phyloP scores from a whole-genome alignment of 2,113 vertebrate species.

The Upupa epops region DNA sequence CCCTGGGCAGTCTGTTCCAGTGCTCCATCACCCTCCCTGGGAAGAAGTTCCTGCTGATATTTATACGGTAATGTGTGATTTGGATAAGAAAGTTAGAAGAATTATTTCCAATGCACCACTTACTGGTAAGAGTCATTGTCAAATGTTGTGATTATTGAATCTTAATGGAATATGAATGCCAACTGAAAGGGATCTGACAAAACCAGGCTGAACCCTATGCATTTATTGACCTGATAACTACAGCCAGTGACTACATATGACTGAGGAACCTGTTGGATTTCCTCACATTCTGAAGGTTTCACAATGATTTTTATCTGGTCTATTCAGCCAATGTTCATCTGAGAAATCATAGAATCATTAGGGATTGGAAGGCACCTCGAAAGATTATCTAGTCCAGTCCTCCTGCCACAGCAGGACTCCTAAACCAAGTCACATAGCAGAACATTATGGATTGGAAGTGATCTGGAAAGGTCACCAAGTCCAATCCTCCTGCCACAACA shows the following conservation, averaged over 20 bases:
- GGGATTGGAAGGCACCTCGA: no score
- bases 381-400: no score
- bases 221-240: slow-evolving; percentile 12
- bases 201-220: not conserved
- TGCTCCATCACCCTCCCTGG: no score
- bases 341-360: no score
- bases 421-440: no score
- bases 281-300: not conserved
- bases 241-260: not conserved
- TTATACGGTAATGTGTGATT: no score
- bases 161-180: not conserved
- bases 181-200: not conserved
- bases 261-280: not conserved
- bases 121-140: not conserved
- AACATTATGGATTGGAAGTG: no score
- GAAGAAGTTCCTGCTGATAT: no score
- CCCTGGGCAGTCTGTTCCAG: no score
- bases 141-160: not conserved
- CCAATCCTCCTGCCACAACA: no score
- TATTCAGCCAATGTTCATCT: not conserved
- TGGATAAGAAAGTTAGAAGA: slow-evolving; percentile 47
- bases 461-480: no score
- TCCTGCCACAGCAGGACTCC: no score
- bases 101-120: slow-evolving; percentile 26
- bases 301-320: not conserved